Conservation (phyloP, 1,140 invertebrate genomes). For the Acromyrmex charruanus region DNA sequence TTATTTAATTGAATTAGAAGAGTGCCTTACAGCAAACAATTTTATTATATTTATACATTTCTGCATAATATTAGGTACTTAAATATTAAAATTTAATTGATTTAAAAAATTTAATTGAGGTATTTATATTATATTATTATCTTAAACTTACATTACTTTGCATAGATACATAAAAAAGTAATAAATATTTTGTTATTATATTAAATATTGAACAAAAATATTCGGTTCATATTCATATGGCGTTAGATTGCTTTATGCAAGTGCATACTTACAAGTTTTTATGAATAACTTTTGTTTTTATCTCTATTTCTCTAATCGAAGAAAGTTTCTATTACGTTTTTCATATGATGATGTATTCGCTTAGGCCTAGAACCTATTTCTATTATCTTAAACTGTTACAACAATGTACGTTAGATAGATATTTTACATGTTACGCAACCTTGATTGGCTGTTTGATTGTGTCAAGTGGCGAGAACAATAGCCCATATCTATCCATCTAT, state of each 20-base stretch:
- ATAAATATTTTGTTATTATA: neutral
- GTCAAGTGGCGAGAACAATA: slow-evolving; percentile 85
- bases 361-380: neutral
- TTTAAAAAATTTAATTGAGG: neutral
- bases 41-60: neutral
- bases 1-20: neutral
- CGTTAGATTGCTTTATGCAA: neutral
- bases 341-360: neutral
- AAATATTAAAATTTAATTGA: neutral
- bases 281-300: neutral
- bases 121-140: slow-evolving; percentile 5
- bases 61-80: neutral
- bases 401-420: slow-evolving; percentile 20
- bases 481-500: slow-evolving; percentile 73
- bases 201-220: neutral
- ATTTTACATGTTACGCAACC: slow-evolving; percentile 81
- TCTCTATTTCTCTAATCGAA: neutral
- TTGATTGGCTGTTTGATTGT: slow-evolving; percentile 82
- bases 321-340: neutral
- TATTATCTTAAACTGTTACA: slow-evolving; percentile 17
- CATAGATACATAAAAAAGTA: neutral
- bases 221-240: neutral
- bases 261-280: neutral
- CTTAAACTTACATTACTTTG: neutral
- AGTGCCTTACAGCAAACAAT: neutral